phyloP scores from a whole-genome alignment of 2,797 vertebrate genomes.

The Melanotaenia pygmaea region DNA sequence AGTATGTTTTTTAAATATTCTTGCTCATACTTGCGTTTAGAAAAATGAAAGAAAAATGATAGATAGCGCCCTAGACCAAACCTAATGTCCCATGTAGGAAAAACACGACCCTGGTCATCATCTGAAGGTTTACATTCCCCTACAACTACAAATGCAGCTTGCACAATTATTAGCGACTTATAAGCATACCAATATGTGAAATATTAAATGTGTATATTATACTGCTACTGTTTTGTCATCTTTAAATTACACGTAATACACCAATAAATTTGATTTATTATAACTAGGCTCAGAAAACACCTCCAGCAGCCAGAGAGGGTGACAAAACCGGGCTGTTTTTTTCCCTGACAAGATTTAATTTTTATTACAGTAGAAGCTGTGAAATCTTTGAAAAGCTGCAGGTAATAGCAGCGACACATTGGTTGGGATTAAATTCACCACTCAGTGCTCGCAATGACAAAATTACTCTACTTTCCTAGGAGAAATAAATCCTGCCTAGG shows the following conservation, averaged over 20 bases:
- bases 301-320: neutral
- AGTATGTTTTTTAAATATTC: neutral
- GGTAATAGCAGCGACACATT: neutral
- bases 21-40: neutral
- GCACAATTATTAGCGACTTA: no score
- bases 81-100: neutral
- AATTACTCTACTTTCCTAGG: constrained; percentile 7
- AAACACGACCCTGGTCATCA: neutral
- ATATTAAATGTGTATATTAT: neutral
- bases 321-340: neutral
- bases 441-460: constrained; percentile 4
- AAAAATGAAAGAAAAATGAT: neutral
- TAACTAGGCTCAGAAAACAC: neutral
- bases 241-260: neutral
- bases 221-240: neutral
- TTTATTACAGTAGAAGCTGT: constrained; percentile 1
- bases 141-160: no score
- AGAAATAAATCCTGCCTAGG: constrained; percentile 13
- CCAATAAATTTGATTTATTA: no score
- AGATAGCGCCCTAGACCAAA: no score
- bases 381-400: constrained; percentile 2
- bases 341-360: neutral
- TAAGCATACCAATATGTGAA: neutral
- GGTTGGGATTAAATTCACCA: constrained; percentile 18
- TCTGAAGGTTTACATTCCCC: neutral